Evolutionary conservation across 2,113 vertebrate species (phyloP).

Genomic region (Eclectus roratus): DNA sequence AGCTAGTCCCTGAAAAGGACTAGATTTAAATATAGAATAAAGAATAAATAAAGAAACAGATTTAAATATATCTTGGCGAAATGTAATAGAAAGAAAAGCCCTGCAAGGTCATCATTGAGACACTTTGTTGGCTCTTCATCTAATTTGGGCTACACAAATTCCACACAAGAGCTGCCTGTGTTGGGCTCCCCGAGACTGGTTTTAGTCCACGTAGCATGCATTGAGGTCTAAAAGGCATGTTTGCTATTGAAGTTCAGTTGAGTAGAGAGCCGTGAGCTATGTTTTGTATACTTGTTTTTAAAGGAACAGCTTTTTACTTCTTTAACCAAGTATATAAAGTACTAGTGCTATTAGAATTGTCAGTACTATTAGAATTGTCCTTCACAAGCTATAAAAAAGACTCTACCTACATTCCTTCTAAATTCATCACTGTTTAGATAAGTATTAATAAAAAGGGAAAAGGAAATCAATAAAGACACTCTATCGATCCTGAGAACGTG

Average conservation of each 20-base stretch:
- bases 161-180: not conserved
- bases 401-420: not conserved
- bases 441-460: slow-evolving; percentile 25
- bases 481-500: slow-evolving; percentile 24
- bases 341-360: not conserved
- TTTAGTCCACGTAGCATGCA: not conserved
- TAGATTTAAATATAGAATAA: not conserved
- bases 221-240: not conserved
- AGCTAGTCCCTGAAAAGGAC: not conserved
- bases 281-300: not conserved
- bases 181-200: not conserved
- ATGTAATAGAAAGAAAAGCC: not conserved
- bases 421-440: not conserved
- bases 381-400: not conserved
- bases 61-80: not conserved
- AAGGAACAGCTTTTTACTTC: not conserved
- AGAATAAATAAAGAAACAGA: not conserved
- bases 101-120: not conserved
- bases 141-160: not conserved
- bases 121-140: not conserved
- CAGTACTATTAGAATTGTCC: not conserved
- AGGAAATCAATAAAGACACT: slow-evolving; percentile 29
- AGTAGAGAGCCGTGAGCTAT: not conserved
- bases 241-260: not conserved
- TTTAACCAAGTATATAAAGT: not conserved